Evolutionary conservation across 2,113 vertebrate genomes (phyloP).

Genomic region (Cheirogaleus medius): DNA sequence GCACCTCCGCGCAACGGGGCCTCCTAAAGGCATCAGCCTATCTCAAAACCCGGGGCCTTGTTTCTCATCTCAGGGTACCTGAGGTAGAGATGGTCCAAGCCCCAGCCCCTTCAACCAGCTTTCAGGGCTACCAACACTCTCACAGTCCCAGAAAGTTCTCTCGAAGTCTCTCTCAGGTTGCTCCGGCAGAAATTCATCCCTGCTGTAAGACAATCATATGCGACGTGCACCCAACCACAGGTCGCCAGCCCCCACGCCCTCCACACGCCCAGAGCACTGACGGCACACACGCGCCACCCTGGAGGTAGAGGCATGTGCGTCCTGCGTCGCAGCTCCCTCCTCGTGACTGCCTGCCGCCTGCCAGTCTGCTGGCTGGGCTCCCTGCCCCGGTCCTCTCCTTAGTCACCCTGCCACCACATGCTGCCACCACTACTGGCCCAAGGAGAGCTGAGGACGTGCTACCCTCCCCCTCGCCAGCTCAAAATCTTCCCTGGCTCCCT

Average conservation of each 20-base stretch:
- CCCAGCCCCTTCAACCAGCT: not conserved
- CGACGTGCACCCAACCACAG: not conserved
- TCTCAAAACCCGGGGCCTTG: not conserved
- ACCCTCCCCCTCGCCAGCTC: not conserved
- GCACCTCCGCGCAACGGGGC: not conserved
- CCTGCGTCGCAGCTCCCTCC: not conserved
- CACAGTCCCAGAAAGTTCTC: not conserved
- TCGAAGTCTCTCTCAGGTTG: not conserved
- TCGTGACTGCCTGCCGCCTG: not conserved
- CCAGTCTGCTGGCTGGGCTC: not conserved
- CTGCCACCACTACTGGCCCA: not conserved
- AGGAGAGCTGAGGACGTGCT: not conserved
- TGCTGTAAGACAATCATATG: accelerated
- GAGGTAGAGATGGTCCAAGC: not conserved
- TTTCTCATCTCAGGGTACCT: not conserved
- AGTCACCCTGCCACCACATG: not conserved
- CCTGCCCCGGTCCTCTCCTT: not conserved
- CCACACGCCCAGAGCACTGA: not conserved
- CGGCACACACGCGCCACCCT: no score
- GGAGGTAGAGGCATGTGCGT: not conserved
- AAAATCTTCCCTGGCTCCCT: not conserved
- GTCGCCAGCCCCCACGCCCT: not conserved
- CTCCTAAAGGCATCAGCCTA: not conserved
- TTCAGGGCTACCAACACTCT: not conserved
- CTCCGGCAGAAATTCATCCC: not conserved